Base-by-base conservation (phyloP, 2,797 vertebrate species). In the Pseudochaenichthys georgianus region DNA sequence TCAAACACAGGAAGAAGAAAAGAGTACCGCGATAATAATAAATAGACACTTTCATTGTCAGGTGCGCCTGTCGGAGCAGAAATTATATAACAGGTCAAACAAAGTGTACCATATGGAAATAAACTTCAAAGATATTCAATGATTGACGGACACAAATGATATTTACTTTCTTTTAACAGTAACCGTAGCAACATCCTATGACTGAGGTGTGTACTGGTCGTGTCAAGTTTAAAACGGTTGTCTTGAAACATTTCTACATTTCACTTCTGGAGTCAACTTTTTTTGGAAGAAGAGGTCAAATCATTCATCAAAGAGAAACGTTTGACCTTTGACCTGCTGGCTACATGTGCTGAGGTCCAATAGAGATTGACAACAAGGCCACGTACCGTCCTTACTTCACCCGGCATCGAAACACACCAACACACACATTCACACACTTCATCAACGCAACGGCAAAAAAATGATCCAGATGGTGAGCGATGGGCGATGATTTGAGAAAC, bases 221-320 rank as follows among this genome's bases (percentile, higher is more conserved):
- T 7, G 5, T 86, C 85, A 80, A 88, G 87, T 92, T 91, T 92
- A 93, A 94, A 94, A 93, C 82, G 87, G 90, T 92, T 87, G 92
- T 91, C 89, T 92, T 71, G n/a, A 11, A 42, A 45, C 48, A 55
- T 59, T 78, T 58, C 46, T 45, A 45, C n/a, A 7, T 31, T 43
- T 50, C 5, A 53, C n/a, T 21, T 64, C 42, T 46, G 38, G 13
- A 70, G 28, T 15, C 9, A 34, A 42, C 13, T 38, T 1, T 45
- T 52, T 13, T 43, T 46, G 3, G 10, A 61, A 6, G 4, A 19
- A 7, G 28, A 10, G 11, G 6, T 54, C 43, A 73, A 55, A 64
- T 11, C 4, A 13, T 48, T 51, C 28, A 9, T 45, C 13, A 21
- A 9, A 61, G 66, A 58, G 31, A 54, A 31, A 57, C 52, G 28